Conservation (phyloP, 2,888 invertebrate genomes). For the Lasioglossum marginatum region DNA sequence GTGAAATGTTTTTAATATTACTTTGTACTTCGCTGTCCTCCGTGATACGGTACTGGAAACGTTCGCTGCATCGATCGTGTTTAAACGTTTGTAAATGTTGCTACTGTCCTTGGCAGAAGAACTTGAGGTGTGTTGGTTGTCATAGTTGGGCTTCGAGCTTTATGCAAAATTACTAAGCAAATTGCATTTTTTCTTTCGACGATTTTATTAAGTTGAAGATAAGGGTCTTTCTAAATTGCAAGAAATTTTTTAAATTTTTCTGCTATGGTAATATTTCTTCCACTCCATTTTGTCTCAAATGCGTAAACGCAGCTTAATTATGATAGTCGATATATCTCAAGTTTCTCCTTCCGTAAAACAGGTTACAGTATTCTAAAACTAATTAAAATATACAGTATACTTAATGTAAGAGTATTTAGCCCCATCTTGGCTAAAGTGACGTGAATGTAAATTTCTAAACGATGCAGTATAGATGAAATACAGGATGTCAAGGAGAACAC, state of each 20-base stretch:
- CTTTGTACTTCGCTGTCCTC: neutral
- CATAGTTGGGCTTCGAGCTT: neutral
- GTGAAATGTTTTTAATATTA: neutral
- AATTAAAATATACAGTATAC: neutral
- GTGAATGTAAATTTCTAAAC: neutral
- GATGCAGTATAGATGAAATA: neutral
- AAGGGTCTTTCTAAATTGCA: too few relatives aligned
- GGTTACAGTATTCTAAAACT: neutral
- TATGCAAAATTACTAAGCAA: neutral
- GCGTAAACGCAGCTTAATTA: neutral
- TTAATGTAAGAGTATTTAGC: neutral
- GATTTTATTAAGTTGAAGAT: neutral
- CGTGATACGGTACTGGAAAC: neutral
- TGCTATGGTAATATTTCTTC: too few relatives aligned
- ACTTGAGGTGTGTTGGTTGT: neutral
- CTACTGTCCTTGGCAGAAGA: neutral
- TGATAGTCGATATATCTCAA: neutral
- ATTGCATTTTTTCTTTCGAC: neutral
- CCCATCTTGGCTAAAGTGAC: neutral
- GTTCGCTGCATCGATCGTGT: neutral
- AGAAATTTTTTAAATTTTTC: too few relatives aligned
- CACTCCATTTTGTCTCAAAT: neutral
- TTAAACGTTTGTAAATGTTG: neutral
- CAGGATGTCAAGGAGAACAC: neutral
- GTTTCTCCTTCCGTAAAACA: neutral